Conservation (phyloP, 37 sponge, comb jelly and placozoan species). For the Ianthella basta region DNA sequence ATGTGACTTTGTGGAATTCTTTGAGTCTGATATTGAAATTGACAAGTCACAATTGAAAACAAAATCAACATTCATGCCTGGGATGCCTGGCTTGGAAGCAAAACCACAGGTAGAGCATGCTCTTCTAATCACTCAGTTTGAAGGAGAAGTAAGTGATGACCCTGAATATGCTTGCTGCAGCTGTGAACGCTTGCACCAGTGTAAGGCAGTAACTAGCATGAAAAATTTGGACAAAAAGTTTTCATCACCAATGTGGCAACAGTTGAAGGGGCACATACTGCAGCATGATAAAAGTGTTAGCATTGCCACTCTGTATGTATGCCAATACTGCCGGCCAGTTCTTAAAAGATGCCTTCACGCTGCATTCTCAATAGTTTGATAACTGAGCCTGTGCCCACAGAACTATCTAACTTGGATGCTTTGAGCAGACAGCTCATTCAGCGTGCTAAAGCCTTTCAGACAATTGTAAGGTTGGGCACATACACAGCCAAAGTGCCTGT, state of each 20-base stretch:
- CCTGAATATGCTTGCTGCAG: conserved; percentile 54
- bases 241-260: conserved; percentile 31
- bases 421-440: conserved; percentile 62
- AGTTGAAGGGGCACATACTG: conserved; percentile 31
- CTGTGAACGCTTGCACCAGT: conserved; percentile 46
- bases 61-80: not conserved
- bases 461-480: conserved; percentile 58
- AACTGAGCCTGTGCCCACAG: conserved; percentile 46
- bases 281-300: conserved; percentile 10
- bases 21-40: no score
- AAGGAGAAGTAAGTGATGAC: conserved; percentile 29
- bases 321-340: conserved; percentile 50
- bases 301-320: conserved; percentile 28
- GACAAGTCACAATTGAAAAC: not conserved
- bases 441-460: conserved; percentile 61
- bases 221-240: conserved; percentile 18
- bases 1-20: not conserved
- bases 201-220: conserved; percentile 25
- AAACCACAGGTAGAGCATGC: conserved; percentile 14
- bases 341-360: conserved; percentile 47
- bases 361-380: conserved; percentile 69
- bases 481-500: conserved; percentile 56
- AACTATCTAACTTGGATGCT: conserved; percentile 43
- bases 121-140: conserved; percentile 21
- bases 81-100: not conserved